Percentiles rank a stretch among this genome's conserved stretches.
phyloP scores from a whole-genome alignment of 2,797 vertebrate genomes.

The Lophotriccus pileatus region DNA sequence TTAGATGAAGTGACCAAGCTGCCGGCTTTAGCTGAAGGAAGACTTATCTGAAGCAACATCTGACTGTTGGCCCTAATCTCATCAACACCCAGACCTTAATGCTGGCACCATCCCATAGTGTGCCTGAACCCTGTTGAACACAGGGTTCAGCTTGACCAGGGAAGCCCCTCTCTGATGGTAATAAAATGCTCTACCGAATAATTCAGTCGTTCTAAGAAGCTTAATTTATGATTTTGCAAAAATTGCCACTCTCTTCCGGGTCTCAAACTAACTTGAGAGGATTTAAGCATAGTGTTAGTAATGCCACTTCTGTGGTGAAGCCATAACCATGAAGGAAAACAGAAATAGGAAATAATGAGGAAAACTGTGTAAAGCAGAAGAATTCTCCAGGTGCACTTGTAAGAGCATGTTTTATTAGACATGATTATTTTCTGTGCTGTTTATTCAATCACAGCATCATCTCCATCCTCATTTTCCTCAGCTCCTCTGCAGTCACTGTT shows the following conservation, averaged over 20 bases:
- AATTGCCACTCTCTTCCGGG: neutral
- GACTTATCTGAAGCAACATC: neutral
- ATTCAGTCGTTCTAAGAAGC: neutral
- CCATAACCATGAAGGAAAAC: constrained; percentile 11
- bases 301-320: constrained; percentile 8
- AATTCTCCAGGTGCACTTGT: constrained; percentile 27
- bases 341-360: constrained; percentile 29
- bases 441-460: constrained; percentile 3
- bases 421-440: constrained; percentile 14
- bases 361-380: neutral
- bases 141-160: neutral
- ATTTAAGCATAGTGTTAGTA: neutral
- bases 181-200: neutral
- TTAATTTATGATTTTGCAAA: constrained; percentile 7
- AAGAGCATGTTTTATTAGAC: constrained; percentile 20
- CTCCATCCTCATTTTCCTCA: neutral
- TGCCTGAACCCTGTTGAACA: neutral
- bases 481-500: neutral
- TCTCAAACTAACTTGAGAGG: neutral
- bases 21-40: neutral
- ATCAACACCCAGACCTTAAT: neutral
- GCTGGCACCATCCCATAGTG: neutral
- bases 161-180: neutral
- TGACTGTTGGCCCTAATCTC: neutral
- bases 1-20: neutral